Percentiles rank a stretch among this genome's conserved stretches.
phyloP scores from a whole-genome alignment of 2,797 vertebrate genomes.

The Platalea minor region DNA sequence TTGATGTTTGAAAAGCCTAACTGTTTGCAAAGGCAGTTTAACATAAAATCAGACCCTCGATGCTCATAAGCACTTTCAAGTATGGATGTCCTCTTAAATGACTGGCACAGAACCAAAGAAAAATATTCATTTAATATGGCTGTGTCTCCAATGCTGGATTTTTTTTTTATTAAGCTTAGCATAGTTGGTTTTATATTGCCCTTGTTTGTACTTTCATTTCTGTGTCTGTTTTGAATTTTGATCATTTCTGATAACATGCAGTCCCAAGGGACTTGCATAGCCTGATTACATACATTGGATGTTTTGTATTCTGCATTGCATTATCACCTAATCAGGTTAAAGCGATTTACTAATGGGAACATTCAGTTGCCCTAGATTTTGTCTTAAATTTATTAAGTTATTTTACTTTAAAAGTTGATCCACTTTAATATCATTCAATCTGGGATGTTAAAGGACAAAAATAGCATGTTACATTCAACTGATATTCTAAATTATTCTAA shows the following conservation, averaged over 20 bases:
- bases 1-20: neutral
- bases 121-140: neutral
- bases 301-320: slow-evolving; percentile 1
- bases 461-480: neutral
- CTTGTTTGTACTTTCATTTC: neutral
- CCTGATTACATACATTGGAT: neutral
- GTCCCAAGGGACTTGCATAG: neutral
- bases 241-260: neutral
- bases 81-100: neutral
- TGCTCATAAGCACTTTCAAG: neutral
- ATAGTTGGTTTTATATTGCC: neutral
- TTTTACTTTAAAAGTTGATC: slow-evolving; percentile 29
- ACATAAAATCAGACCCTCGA: neutral
- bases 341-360: slow-evolving; percentile 31
- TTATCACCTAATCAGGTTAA: slow-evolving; percentile 36
- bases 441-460: slow-evolving; percentile 5
- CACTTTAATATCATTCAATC: neutral
- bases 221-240: neutral
- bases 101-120: neutral
- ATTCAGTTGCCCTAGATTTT: slow-evolving; percentile 35
- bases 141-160: neutral
- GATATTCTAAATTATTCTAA: neutral
- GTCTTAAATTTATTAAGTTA: neutral
- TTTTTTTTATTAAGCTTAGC: neutral
- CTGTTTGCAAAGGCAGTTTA: neutral